phyloP scores from a whole-genome alignment of 2,888 invertebrate genomes.

The Coelinius sp. region DNA sequence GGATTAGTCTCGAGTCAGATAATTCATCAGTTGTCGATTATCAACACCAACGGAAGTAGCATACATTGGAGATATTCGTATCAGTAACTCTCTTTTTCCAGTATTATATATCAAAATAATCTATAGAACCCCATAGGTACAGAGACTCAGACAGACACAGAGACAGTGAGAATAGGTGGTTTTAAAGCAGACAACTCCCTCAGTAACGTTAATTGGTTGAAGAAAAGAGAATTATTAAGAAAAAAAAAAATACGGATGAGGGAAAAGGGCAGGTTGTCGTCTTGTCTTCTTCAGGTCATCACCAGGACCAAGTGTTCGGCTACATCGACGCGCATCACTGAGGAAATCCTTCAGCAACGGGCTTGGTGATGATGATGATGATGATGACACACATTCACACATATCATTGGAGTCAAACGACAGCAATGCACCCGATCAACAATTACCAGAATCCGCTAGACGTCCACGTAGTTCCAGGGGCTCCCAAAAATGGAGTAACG shows the following conservation, averaged over 20 bases:
- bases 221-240: too few species aligned
- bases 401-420: constrained; percentile 66
- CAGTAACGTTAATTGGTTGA: too few species aligned
- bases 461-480: constrained; percentile 65
- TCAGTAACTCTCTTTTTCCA: not conserved
- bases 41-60: constrained; percentile 44
- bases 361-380: constrained; percentile 62
- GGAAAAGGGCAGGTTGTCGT: constrained; percentile 42
- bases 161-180: constrained; percentile 16
- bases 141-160: constrained; percentile 15
- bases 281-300: constrained; percentile 58
- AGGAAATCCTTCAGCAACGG: constrained; percentile 57
- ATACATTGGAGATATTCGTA: not conserved
- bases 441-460: constrained; percentile 56
- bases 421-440: constrained; percentile 60
- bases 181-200: constrained; percentile 13
- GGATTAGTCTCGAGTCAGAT: constrained; percentile 46
- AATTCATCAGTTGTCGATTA: constrained; percentile 36
- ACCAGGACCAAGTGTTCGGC: constrained; percentile 51
- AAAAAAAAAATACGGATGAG: constrained; percentile 42
- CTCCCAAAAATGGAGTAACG: constrained; percentile 86
- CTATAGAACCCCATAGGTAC: constrained; percentile 27
- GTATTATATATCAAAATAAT: constrained; percentile 8
- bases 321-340: constrained; percentile 49
- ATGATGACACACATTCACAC: constrained; percentile 61